Conservation (phyloP, 1,140 invertebrate genomes). For the Bacillus rossius region DNA sequence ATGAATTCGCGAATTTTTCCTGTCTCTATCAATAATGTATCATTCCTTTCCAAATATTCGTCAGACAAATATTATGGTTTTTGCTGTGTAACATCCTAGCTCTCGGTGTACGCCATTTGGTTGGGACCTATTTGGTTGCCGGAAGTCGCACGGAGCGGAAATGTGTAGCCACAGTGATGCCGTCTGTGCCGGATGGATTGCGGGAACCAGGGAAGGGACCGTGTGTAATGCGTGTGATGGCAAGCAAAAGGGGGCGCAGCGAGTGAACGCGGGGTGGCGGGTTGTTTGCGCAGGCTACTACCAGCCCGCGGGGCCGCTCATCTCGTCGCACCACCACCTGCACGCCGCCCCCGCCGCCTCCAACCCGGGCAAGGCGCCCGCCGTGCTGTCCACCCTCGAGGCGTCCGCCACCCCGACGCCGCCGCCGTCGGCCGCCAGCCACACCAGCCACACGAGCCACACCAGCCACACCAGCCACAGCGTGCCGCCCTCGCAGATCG, state of each 20-base stretch:
- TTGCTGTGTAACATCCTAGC: no score
- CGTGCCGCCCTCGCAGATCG: not conserved
- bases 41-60: no score
- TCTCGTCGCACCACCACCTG: slow-evolving; percentile 49
- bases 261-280: not conserved
- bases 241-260: not conserved
- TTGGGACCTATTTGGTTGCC: no score
- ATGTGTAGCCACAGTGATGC: no score
- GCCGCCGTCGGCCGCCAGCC: slow-evolving; percentile 37
- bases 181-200: not conserved
- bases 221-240: not conserved
- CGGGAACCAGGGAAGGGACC: not conserved
- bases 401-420: slow-evolving; percentile 41
- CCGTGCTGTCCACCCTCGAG: slow-evolving; percentile 34
- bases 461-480: not conserved
- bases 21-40: no score
- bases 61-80: no score
- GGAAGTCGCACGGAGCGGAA: no score
- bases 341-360: slow-evolving; percentile 21
- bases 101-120: no score
- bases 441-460: slow-evolving; percentile 12
- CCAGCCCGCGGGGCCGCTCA: slow-evolving; percentile 81
- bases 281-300: slow-evolving; percentile 66
- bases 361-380: slow-evolving; percentile 27
- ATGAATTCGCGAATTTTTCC: no score